Evolutionary conservation across 2,888 invertebrate genomes (phyloP).

Genomic region (Parnassius apollo): DNA sequence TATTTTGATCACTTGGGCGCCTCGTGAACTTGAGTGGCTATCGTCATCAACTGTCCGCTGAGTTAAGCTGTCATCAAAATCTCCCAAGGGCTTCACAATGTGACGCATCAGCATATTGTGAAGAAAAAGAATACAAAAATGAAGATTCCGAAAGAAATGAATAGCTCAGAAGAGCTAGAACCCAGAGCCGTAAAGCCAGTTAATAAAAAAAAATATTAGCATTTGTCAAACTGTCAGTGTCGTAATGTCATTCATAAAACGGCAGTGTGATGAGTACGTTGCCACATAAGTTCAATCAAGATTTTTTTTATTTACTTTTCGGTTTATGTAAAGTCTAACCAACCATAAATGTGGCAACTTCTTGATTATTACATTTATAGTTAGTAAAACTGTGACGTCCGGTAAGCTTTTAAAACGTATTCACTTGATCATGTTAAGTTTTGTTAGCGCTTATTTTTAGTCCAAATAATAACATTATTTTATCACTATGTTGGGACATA

Average conservation of each 20-base stretch:
- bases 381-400: slow-evolving; percentile 43
- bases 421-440: slow-evolving; percentile 15
- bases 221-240: not conserved
- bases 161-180: no score
- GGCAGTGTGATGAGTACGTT: slow-evolving; percentile 27
- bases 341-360: slow-evolving; percentile 41
- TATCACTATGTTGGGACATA: slow-evolving; percentile 39
- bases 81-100: no score
- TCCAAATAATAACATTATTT: slow-evolving; percentile 36
- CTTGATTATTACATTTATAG: slow-evolving; percentile 38
- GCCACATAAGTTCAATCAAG: slow-evolving; percentile 23
- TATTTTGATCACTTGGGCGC: no score
- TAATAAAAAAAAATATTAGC: not conserved
- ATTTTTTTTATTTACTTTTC: slow-evolving; percentile 27
- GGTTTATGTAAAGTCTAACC: slow-evolving; percentile 17
- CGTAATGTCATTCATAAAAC: slow-evolving; percentile 25
- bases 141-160: no score
- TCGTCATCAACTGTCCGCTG: no score
- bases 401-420: slow-evolving; percentile 42
- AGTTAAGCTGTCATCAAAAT: not conserved
- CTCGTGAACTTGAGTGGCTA: no score
- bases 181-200: no score
- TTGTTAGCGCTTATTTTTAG: slow-evolving; percentile 28
- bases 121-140: no score
- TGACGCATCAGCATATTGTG: no score